These are phyloP conservation scores for Rhogogaster chlorosoma DNA, from an alignment of 2,888 invertebrate genomes.

Conservation along the genomic window DNA sequence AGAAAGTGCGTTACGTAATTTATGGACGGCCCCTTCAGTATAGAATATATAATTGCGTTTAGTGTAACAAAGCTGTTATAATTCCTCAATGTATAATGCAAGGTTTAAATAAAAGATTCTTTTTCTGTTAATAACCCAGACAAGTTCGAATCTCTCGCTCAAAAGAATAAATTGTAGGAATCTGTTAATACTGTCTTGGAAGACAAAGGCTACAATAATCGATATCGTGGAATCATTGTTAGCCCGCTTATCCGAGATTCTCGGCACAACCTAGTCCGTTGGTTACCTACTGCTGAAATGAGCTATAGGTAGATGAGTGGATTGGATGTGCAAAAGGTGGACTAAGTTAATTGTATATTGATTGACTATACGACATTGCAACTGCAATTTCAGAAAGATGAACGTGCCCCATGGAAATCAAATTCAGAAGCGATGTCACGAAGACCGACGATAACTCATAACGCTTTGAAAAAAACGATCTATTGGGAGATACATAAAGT, in stretches of 20 bases:
- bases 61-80: no score
- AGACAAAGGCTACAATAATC: background rate
- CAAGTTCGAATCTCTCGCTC: no score
- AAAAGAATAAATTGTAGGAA: no score
- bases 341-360: background rate
- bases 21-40: no score
- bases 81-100: no score
- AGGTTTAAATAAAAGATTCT: no score
- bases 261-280: background rate
- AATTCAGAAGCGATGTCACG: background rate
- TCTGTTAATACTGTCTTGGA: background rate
- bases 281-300: background rate
- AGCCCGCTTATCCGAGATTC: background rate
- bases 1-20: no score
- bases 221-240: background rate
- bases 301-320: background rate
- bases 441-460: background rate
- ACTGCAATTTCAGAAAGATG: background rate
- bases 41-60: no score
- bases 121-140: no score
- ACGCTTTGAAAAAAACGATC: background rate
- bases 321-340: background rate
- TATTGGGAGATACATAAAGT: background rate
- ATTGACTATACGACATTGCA: background rate
- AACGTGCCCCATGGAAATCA: background rate